Evolutionary conservation across 2,113 vertebrate species (phyloP), one percentile per base, ranked within the genome.

Genomic region (Rissa tridactyla): DNA sequence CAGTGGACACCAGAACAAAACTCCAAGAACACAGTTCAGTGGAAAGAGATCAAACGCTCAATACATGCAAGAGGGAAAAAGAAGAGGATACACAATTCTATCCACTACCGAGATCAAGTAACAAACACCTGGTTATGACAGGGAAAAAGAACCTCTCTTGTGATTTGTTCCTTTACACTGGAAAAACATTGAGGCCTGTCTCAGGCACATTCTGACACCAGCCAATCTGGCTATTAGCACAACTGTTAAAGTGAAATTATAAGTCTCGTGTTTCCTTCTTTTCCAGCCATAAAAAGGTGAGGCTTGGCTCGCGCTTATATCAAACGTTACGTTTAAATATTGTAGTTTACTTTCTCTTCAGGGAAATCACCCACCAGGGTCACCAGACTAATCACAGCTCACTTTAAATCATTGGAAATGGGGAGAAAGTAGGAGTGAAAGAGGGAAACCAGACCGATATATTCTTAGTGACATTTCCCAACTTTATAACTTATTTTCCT

Each of bases 251-350:
- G 62, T 68, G 77, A 82, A 96, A 84, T 91, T 86, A 46, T 64
- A 60, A 55, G 68, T 84, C 91, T 91, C 90, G 17, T 52, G 88
- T 82, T 87, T 82, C 73, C 38, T 86, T 60, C 83, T 90, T 93
- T 93, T 78, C n/a, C 90, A 94, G 34, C 21, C 36, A 22, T 82
- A 47, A 94, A 96, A 92, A 77, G 38, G 57, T 61, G 51, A 93
- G 36, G 38, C 25, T 77, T 93, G 91, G n/a, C 84, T 95, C 13
- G 1, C 11, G 5, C 78, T 92, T 65, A 29, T 44, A 90, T 93
- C 90, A 92, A 82, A 90, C 1, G 4, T 15, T 58, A 21, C 6
- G 25, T 73, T 93, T 87, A 88, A 95, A 87, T 88, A 68, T 42
- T 72, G n/a, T 22, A 44, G 47, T 82, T 96, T 92, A 81, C 40